These are phyloP conservation scores for Carterocephalus palaemon DNA, from an alignment of 2,888 invertebrate genomes.

Conservation along the genomic window DNA sequence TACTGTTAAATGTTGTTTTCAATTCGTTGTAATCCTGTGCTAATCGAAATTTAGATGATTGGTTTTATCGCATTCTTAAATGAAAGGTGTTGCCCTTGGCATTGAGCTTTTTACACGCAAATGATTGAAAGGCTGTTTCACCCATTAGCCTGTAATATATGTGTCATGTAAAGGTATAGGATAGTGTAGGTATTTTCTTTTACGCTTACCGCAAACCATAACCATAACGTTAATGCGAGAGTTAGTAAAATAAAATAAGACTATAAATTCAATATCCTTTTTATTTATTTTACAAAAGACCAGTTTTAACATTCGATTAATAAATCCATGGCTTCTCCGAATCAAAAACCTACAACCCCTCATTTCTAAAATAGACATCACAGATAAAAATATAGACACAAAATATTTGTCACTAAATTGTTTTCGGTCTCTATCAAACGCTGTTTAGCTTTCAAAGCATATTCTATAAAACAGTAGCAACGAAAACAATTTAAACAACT, in stretches of 20 bases:
- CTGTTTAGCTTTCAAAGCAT: constrained; percentile 35
- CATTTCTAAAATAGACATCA: constrained; percentile 72
- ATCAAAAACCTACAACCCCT: constrained; percentile 48
- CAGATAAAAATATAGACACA: constrained; percentile 73
- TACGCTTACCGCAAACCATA: no score
- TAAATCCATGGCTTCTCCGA: constrained; percentile 50
- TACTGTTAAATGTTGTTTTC: no score
- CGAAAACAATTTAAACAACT: no score
- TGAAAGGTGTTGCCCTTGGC: no score
- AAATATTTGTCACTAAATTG: constrained; percentile 57
- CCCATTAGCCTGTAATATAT: no score
- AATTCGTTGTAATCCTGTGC: no score
- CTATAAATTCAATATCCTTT: constrained; percentile 44
- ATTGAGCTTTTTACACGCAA: no score
- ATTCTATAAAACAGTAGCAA: constrained; percentile 2
- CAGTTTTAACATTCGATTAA: constrained; percentile 56
- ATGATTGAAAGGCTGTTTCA: no score
- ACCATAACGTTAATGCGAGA: not conserved
- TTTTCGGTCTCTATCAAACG: constrained; percentile 38
- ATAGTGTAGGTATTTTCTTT: no score
- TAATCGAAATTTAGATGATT: no score
- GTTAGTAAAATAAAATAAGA: not conserved
- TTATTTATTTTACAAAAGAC: constrained; percentile 65
- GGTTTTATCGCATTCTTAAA: no score
- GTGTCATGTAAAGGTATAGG: no score